A percentile compares a stretch with the other conserved stretches of the same genome.
phyloP scores from a whole-genome alignment of 2,113 vertebrate genomes.

The Micronycteris hirsuta region DNA sequence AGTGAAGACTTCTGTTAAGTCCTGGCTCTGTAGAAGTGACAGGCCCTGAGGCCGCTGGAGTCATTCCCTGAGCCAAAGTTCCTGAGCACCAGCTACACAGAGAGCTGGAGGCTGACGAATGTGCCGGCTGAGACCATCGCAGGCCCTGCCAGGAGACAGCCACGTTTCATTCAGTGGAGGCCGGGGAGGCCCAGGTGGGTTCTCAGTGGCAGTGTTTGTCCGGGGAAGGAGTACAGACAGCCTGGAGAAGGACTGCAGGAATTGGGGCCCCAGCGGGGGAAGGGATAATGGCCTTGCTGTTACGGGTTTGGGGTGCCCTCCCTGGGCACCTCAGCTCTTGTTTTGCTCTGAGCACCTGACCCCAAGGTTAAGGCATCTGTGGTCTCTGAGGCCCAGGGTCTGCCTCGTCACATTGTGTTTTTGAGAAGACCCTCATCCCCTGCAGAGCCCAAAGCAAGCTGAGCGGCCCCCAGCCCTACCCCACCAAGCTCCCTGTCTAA shows the following conservation, averaged over 20 bases:
- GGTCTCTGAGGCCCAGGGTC: not conserved
- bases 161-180: not conserved
- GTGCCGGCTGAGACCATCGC: not conserved
- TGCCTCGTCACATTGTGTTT: not conserved
- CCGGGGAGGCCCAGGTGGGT: not conserved
- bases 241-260: not conserved
- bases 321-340: not conserved
- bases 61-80: not conserved
- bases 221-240: not conserved
- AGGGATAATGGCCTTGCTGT: not conserved
- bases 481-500: not conserved
- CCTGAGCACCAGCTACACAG: not conserved
- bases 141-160: not conserved
- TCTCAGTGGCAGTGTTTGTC: not conserved
- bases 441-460: not conserved
- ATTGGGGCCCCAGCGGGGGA: not conserved
- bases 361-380: not conserved
- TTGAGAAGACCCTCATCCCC: constrained; percentile 15
- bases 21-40: not conserved
- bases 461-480: not conserved
- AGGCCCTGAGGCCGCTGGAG: not conserved
- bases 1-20: not conserved
- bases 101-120: not conserved
- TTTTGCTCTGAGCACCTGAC: not conserved
- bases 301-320: not conserved